A percentile compares a stretch with the other conserved stretches of the same genome.
Conservation (phyloP, 2,113 vertebrate genomes). For the zebrafish (Danio rerio) region DNA sequence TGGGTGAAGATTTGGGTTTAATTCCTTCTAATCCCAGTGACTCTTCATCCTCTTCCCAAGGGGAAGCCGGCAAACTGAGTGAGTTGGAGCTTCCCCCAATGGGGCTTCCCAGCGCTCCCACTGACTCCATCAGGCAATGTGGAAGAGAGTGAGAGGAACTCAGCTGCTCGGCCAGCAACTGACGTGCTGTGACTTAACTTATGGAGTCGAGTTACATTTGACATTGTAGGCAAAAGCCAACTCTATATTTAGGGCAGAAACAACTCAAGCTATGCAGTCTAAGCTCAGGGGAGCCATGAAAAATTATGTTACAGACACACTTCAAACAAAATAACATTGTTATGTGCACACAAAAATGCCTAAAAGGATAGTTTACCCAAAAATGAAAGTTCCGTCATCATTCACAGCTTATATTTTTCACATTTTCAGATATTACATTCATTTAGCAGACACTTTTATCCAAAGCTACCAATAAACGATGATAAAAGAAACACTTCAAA, state of each 20-base stretch:
- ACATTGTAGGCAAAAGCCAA: conserved; percentile 89
- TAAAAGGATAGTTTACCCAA: neutral
- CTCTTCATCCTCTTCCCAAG: conserved; percentile 71
- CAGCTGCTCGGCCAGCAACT: conserved; percentile 74
- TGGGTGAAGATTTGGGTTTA: conserved; percentile 74
- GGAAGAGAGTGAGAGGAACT: conserved; percentile 72
- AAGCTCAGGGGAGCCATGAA: conserved; percentile 67
- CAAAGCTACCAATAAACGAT: too few species aligned
- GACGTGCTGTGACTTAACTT: conserved; percentile 86
- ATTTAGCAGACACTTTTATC: too few species aligned
- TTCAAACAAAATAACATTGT: conserved; percentile 28
- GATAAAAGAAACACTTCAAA: too few species aligned
- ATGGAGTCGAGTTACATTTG: conserved; percentile 92
- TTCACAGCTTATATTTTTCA: neutral
- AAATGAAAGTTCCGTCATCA: neutral
- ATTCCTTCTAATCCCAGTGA: conserved; percentile 62
- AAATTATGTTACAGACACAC: conserved; percentile 50
- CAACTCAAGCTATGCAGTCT: conserved; percentile 83
- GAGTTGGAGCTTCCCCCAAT: conserved; percentile 64
- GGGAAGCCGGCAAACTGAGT: conserved; percentile 57
- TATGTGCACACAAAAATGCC: neutral
- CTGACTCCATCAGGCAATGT: conserved; percentile 87
- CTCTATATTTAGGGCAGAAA: conserved; percentile 90
- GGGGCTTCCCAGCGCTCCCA: conserved; percentile 73
- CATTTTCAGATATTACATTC: too few species aligned